Evolutionary conservation across 1,140 invertebrate genomes (phyloP).

Genomic region (Euura lappo): DNA sequence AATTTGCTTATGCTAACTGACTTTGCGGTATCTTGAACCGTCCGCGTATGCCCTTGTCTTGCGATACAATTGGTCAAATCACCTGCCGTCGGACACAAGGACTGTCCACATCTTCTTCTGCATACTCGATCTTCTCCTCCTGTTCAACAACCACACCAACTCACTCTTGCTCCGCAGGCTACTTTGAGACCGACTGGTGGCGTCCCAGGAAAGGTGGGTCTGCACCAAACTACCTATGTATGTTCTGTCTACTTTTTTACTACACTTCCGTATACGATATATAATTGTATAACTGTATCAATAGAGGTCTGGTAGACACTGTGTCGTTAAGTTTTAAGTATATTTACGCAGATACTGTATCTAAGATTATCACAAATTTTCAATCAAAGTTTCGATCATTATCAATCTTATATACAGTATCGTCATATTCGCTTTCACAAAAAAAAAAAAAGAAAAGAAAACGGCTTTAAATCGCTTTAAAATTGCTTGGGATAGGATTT

Average conservation of each 20-base stretch:
- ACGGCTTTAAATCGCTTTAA: too few species aligned
- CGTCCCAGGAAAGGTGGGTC: conserved; percentile 91
- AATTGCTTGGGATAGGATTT: too few species aligned
- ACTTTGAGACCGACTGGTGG: conserved; percentile 93
- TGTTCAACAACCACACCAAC: conserved; percentile 62
- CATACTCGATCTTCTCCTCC: conserved; percentile 70
- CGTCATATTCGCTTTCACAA: neutral
- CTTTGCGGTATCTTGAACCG: conserved; percentile 55
- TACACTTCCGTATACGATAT: conserved; percentile 45
- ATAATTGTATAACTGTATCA: conserved; percentile 29
- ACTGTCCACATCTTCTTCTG: conserved; percentile 89
- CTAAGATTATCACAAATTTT: neutral
- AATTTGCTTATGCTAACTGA: conserved; percentile 42
- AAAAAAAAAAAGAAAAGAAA: neutral
- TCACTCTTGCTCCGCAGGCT: conserved; percentile 76
- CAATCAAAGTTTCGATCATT: neutral
- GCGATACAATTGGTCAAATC: conserved; percentile 52
- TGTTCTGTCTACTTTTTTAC: conserved; percentile 56
- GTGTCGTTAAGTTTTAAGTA: conserved; percentile 13
- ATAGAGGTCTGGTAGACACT: conserved; percentile 42
- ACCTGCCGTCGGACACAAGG: conserved; percentile 69
- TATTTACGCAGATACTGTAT: neutral
- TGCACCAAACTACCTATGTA: conserved; percentile 64
- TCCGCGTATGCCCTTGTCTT: conserved; percentile 52
- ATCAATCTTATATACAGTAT: neutral